Conservation (phyloP, 1,140 invertebrate genomes). For the Muscidifurax raptorellus region DNA sequence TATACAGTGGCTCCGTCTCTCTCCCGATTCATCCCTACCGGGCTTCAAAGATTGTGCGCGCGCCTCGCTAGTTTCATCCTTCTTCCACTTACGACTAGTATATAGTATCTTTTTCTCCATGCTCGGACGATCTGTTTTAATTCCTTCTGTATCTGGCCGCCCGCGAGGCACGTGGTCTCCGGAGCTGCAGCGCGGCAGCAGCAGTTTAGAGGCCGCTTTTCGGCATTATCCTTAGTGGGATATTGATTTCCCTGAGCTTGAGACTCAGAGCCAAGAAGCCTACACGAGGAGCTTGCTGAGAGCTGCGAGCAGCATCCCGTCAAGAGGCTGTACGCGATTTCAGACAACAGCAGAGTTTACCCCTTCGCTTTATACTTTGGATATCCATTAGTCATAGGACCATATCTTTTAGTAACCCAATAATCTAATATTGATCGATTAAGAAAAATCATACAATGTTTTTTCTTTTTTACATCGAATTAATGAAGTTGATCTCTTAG, state of each 20-base stretch:
- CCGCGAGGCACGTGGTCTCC: too few relatives aligned
- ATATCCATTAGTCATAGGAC: not conserved
- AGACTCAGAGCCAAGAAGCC: not conserved
- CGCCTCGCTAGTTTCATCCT: not conserved
- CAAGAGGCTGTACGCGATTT: not conserved
- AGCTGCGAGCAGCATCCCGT: not conserved
- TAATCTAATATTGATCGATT: too few relatives aligned
- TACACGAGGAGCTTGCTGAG: too few relatives aligned
- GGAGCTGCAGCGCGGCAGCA: too few relatives aligned
- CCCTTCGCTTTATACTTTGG: too few relatives aligned
- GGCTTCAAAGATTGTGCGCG: not conserved
- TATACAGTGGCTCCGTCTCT: not conserved
- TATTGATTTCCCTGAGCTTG: conserved; percentile 22
- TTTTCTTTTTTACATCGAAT: too few relatives aligned
- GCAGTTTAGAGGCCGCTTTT: not conserved
- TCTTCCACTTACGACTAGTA: not conserved
- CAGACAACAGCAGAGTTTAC: not conserved
- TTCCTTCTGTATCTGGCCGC: not conserved
- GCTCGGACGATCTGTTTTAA: not conserved
- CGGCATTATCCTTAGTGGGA: not conserved
- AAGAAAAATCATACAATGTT: too few relatives aligned
- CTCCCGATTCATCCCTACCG: not conserved
- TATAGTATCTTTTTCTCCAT: not conserved
- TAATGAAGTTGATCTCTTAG: too few relatives aligned
- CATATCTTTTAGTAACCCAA: too few relatives aligned